These are phyloP conservation scores for Macrosteles quadrilineatus DNA, from an alignment of 1,140 invertebrate species.

Conservation along the genomic window DNA sequence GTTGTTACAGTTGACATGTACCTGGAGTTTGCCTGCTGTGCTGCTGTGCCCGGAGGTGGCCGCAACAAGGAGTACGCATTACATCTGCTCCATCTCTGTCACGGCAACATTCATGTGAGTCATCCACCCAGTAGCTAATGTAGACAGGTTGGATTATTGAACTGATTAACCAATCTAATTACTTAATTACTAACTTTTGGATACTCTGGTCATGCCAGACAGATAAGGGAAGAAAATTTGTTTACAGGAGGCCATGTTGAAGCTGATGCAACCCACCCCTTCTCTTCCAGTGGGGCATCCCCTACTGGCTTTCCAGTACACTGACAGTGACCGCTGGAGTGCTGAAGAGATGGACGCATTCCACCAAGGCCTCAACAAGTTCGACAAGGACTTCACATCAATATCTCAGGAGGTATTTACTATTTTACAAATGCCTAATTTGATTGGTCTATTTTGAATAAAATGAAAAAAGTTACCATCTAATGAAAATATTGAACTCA, in stretches of 20 bases:
- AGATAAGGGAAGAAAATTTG: too few species aligned
- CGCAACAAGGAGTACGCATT: slow-evolving; percentile 94
- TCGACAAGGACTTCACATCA: slow-evolving; percentile 91
- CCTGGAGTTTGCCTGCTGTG: slow-evolving; percentile 91
- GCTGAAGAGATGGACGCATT: slow-evolving; percentile 85
- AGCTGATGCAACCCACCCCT: slow-evolving; percentile 75
- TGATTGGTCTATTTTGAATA: slow-evolving; percentile 8
- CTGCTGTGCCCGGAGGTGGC: slow-evolving; percentile 85
- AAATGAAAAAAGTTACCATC: slow-evolving; percentile 14
- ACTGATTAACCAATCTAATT: not conserved
- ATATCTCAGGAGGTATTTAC: slow-evolving; percentile 89
- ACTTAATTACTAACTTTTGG: too few species aligned
- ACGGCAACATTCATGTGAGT: slow-evolving; percentile 83
- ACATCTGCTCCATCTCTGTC: slow-evolving; percentile 82
- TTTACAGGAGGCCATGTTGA: slow-evolving; percentile 76
- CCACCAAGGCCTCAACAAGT: slow-evolving; percentile 81
- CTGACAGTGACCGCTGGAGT: slow-evolving; percentile 79
- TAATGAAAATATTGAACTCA: too few species aligned
- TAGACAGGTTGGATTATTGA: not conserved
- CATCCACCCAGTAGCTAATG: slow-evolving; percentile 20
- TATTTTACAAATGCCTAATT: slow-evolving; percentile 45
- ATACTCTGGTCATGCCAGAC: too few species aligned
- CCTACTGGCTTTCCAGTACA: slow-evolving; percentile 69
- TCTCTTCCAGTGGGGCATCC: slow-evolving; percentile 74
- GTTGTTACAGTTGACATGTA: slow-evolving; percentile 73